Evolutionary conservation across 2,888 invertebrate genomes (phyloP), one percentile per base, ranked within the genome.

Genomic region (Pristionchus arcanus): DNA sequence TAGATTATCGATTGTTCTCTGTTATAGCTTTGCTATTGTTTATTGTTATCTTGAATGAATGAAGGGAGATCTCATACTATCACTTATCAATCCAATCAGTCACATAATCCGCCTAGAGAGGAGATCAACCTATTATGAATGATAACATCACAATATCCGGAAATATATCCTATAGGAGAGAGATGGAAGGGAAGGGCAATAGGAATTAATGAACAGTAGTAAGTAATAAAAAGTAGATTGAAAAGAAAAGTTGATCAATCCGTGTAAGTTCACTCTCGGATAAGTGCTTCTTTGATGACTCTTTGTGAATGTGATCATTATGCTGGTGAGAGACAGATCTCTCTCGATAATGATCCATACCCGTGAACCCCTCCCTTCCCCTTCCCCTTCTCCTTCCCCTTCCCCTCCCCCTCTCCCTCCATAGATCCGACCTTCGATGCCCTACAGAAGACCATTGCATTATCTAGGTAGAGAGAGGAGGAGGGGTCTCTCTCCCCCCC

Each of bases 361-460:
- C 71, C 68, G n/a, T 53, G 34, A 49, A 25, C 74, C 31, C 31
- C 42, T 34, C 16, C n/a, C 71, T 25, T 53, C 55, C 34, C 42
- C 87, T 37, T 66, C 34, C 42, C 42, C 42, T 15, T 31, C 42
- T 68, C 49, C 25, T 16, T 37, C 31, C 55, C 42, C 28, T 28
- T 13, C 42, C 31, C 66, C 31, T 37, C 34, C 49, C 53, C 28
- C 53, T 37, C 66, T 25, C 86, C 37, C 66, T 37, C 13, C 13
- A 13, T 15, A 55, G 83, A 83, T 83, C 83, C 83, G 83, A 83
- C 83, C 83, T 83, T 83, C 83, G 83, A 83, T 83, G 55, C 83
- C 83, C 55, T 53, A 81, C 81, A 81, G 81, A 81, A 37, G 81
- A 81, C 81, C 81, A 81, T 81, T 49, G 49, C 81, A 81, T 81